Conservation (phyloP, 2,888 invertebrate species). For the Rhimphoctona megacephalus region DNA sequence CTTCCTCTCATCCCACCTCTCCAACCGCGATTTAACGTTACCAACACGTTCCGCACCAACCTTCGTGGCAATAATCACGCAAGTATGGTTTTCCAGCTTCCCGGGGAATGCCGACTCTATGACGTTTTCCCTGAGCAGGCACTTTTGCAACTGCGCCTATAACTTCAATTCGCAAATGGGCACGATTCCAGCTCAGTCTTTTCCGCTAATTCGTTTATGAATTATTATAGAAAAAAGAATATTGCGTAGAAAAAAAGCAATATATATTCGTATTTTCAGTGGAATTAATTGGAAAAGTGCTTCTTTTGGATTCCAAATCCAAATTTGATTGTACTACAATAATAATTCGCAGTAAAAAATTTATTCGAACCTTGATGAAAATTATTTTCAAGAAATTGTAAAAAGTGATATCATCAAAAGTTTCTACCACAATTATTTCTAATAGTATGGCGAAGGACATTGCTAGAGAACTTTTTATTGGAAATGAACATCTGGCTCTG, state of each 20-base stretch:
- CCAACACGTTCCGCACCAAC: conserved; percentile 43
- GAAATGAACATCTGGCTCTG: background rate
- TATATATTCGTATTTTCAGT: background rate
- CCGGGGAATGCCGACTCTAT: conserved; percentile 8
- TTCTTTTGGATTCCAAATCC: background rate
- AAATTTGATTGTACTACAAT: background rate
- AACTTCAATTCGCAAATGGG: conserved; percentile 6
- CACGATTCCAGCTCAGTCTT: conserved; percentile 3
- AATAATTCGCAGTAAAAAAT: background rate
- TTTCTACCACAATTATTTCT: background rate
- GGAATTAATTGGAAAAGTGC: background rate
- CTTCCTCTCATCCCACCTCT: background rate
- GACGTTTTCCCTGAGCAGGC: conserved; percentile 42
- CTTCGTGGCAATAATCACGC: conserved; percentile 58
- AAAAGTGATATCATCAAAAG: background rate
- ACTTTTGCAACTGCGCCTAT: conserved; percentile 13
- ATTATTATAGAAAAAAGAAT: background rate
- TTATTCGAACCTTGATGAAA: background rate
- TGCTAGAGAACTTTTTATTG: background rate
- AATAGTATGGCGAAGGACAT: background rate
- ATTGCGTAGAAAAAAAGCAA: too few relatives aligned
- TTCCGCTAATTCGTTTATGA: background rate
- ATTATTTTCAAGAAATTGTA: background rate
- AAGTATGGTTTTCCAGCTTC: conserved; percentile 40
- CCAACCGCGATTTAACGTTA: conserved; percentile 29